These are phyloP conservation scores for Chelon labrosus DNA, from an alignment of 2,797 vertebrate species.

Conservation along the genomic window DNA sequence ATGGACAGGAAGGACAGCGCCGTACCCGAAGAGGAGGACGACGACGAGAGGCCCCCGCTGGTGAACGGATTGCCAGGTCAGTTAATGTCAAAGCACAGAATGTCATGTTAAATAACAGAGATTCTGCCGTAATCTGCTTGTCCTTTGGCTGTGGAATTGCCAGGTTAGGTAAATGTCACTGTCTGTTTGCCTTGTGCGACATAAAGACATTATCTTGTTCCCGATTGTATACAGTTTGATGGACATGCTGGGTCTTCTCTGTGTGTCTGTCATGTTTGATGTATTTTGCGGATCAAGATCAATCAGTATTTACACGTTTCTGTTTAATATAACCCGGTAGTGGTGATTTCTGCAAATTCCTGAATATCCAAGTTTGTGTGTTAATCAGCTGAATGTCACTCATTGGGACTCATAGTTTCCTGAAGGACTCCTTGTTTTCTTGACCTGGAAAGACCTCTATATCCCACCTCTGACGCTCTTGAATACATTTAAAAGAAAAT, in stretches of 20 bases:
- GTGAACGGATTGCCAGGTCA: slow-evolving; percentile 90
- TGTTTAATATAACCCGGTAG: background rate
- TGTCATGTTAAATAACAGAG: slow-evolving; percentile 26
- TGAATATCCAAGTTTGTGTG: background rate
- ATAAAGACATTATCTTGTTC: slow-evolving; percentile 16
- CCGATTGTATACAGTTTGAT: slow-evolving; percentile 20
- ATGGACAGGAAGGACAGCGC: slow-evolving; percentile 96
- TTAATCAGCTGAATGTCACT: background rate
- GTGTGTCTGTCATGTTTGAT: background rate
- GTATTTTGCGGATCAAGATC: background rate
- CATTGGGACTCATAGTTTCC: background rate
- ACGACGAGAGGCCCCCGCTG: slow-evolving; percentile 90
- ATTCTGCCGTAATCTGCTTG: slow-evolving; percentile 3
- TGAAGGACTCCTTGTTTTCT: no score
- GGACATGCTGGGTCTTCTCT: background rate
- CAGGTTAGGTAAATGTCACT: slow-evolving; percentile 23
- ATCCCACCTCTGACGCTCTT: background rate
- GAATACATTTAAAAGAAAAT: background rate
- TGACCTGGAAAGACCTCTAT: no score
- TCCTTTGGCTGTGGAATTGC: slow-evolving; percentile 23
- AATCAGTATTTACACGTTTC: background rate
- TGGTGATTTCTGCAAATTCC: background rate
- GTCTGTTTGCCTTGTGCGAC: slow-evolving; percentile 17
- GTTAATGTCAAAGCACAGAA: slow-evolving; percentile 52
- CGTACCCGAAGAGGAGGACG: slow-evolving; percentile 96